Percentiles rank a stretch among this genome's conserved stretches.
These are phyloP conservation scores for Timandra comae DNA, from an alignment of 2,888 invertebrate genomes.

Conservation along the genomic window DNA sequence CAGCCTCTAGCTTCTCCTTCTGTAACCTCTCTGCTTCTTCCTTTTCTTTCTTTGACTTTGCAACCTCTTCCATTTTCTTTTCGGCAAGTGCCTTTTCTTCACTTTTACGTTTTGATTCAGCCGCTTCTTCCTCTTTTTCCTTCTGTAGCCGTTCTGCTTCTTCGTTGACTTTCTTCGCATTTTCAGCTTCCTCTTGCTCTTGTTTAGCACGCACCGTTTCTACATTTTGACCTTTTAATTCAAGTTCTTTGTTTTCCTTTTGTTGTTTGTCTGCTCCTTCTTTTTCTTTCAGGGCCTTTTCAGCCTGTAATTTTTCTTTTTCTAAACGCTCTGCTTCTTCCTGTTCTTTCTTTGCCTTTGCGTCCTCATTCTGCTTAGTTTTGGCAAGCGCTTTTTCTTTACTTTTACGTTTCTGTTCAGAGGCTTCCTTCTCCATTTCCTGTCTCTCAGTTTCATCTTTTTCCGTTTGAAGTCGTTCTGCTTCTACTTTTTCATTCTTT, in stretches of 20 bases:
- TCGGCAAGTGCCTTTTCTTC: neutral
- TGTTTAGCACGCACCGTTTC: neutral
- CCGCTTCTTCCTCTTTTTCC: slow-evolving; percentile 3
- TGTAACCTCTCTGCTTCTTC: neutral
- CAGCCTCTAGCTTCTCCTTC: neutral
- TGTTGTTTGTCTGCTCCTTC: neutral
- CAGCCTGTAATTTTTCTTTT: neutral
- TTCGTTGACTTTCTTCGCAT: neutral
- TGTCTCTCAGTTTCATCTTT: slow-evolving; percentile 4
- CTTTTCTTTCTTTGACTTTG: slow-evolving; percentile 2
- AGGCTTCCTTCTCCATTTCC: slow-evolving; percentile 8
- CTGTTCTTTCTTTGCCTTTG: slow-evolving; percentile 2
- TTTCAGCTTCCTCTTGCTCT: neutral
- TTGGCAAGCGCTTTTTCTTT: neutral
- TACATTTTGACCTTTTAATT: neutral
- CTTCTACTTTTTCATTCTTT: neutral
- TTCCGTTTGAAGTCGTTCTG: neutral
- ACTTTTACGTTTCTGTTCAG: slow-evolving; percentile 1
- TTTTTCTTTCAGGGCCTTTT: neutral
- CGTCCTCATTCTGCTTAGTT: neutral
- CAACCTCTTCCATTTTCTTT: slow-evolving; percentile 1
- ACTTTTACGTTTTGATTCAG: slow-evolving; percentile 1
- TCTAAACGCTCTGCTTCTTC: neutral
- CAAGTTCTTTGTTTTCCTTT: neutral
- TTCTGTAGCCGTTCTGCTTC: too few species aligned